Conservation (phyloP, 2,113 vertebrate species). For the Trematomus loennbergii region DNA sequence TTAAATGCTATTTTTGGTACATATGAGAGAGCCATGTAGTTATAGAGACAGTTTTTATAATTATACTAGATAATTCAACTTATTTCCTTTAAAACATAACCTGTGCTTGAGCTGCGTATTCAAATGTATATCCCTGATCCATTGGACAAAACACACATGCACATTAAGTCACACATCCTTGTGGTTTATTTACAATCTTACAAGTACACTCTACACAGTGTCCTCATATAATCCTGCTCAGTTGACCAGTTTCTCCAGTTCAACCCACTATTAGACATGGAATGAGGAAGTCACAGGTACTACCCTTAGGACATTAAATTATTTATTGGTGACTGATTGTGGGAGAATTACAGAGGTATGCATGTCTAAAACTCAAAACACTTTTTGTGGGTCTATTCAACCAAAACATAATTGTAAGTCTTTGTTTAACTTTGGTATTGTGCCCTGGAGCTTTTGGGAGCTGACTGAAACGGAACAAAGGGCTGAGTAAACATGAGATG, state of each 20-base stretch:
- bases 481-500: slow-evolving; percentile 24
- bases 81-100: neutral
- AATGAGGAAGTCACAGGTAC: neutral
- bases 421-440: slow-evolving; percentile 2
- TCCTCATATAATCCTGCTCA: neutral
- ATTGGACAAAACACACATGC: neutral
- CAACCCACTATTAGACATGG: neutral
- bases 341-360: neutral
- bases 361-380: neutral
- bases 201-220: neutral
- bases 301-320: neutral
- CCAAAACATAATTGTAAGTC: neutral
- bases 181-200: neutral
- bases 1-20: neutral
- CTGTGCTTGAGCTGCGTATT: neutral
- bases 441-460: neutral
- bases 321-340: neutral
- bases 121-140: neutral
- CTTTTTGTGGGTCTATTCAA: neutral
- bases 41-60: neutral
- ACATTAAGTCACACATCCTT: neutral
- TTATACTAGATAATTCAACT: neutral
- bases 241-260: neutral
- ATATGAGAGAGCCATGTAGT: neutral
- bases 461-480: slow-evolving; percentile 13